A percentile compares a stretch with the other conserved stretches of the same genome.
These are phyloP conservation scores for Bubo blakistoni DNA, from an alignment of 2,113 vertebrate genomes.

Conservation along the genomic window DNA sequence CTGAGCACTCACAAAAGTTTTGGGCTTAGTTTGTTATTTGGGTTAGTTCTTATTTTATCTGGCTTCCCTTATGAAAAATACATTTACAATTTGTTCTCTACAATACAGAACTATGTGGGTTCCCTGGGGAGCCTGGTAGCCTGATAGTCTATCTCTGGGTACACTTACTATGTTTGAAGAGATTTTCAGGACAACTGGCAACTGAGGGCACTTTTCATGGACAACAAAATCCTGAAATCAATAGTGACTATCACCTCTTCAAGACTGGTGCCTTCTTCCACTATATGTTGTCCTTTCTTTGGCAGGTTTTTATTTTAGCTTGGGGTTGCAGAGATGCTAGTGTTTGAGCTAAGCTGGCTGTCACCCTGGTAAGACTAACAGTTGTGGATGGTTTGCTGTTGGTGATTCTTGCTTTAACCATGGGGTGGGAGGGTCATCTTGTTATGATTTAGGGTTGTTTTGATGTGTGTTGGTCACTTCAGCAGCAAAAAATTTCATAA, in stretches of 20 bases:
- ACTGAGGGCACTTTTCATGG: background rate
- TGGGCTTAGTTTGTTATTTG: background rate
- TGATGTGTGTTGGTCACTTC: background rate
- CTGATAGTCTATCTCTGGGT: background rate
- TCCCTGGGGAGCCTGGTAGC: background rate
- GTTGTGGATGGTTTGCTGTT: background rate
- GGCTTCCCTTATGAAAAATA: background rate
- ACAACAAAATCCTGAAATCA: background rate
- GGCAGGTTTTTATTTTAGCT: background rate
- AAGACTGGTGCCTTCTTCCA: background rate
- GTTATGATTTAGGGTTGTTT: background rate
- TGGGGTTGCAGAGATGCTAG: background rate
- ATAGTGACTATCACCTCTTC: background rate
- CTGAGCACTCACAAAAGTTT: background rate
- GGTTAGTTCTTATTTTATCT: constrained; percentile 32
- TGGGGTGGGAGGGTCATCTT: background rate
- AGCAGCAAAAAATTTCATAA: background rate
- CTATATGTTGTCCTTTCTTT: background rate
- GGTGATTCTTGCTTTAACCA: background rate
- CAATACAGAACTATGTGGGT: background rate
- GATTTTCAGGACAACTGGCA: background rate
- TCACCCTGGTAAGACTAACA: background rate
- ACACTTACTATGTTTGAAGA: background rate
- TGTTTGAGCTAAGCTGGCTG: background rate
- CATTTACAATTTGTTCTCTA: background rate